Percentiles rank a stretch among this genome's conserved stretches.
These are phyloP conservation scores for Drosophila chauvacae DNA, from an alignment of 1,140 invertebrate genomes.

Conservation along the genomic window DNA sequence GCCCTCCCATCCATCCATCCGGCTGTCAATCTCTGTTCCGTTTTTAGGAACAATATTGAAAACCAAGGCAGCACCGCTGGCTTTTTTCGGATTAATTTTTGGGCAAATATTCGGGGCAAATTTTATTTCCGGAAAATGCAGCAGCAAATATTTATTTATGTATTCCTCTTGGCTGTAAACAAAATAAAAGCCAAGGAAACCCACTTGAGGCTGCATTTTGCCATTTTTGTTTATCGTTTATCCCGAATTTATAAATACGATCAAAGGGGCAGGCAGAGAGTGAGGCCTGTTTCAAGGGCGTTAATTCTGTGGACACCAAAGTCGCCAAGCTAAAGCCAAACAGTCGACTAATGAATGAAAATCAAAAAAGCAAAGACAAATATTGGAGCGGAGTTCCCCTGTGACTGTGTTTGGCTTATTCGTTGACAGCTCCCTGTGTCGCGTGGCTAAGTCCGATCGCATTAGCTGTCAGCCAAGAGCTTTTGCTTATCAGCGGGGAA, in stretches of 20 bases:
- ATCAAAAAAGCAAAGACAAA: constrained; percentile 41
- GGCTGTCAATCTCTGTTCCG: neutral
- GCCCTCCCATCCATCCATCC: constrained; percentile 9
- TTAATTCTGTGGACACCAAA: constrained; percentile 14
- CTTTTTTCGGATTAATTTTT: constrained; percentile 20
- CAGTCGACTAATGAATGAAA: constrained; percentile 24
- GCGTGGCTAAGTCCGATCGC: constrained; percentile 45
- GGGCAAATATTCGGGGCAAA: constrained; percentile 14
- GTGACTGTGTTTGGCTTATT: constrained; percentile 25
- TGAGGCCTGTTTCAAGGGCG: constrained; percentile 17
- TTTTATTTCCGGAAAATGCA: constrained; percentile 45
- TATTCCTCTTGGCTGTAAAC: constrained; percentile 37
- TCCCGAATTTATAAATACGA: constrained; percentile 24
- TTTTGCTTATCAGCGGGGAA: constrained; percentile 23
- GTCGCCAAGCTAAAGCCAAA: neutral
- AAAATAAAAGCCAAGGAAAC: constrained; percentile 34
- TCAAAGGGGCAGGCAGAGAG: constrained; percentile 5
- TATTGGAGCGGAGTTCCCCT: constrained; percentile 17
- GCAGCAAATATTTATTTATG: constrained; percentile 35
- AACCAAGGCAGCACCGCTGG: neutral
- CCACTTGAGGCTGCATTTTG: constrained; percentile 40
- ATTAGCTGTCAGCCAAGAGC: constrained; percentile 21
- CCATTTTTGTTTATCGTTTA: constrained; percentile 35
- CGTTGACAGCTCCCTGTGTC: constrained; percentile 34
- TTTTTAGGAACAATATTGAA: constrained; percentile 6